These are phyloP conservation scores for Eubucco bourcierii DNA, from an alignment of 2,113 vertebrate species.

Conservation along the genomic window DNA sequence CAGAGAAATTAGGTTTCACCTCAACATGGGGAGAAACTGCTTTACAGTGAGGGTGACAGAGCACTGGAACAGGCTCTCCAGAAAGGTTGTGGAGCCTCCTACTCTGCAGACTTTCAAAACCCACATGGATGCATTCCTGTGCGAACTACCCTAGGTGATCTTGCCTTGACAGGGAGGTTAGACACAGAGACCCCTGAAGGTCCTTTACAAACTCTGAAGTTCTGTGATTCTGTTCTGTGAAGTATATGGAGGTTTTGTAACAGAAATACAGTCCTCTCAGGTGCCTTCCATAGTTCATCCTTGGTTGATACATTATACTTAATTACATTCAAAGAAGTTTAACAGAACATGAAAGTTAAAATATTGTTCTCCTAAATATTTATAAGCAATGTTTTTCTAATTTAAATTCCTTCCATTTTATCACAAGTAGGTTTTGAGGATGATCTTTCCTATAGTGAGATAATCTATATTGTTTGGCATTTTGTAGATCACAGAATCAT, in stretches of 20 bases:
- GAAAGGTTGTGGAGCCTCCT: too few species aligned
- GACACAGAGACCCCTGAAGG: too few species aligned
- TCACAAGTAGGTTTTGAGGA: background rate
- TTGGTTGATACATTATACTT: background rate
- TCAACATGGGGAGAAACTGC: too few species aligned
- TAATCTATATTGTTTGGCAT: background rate
- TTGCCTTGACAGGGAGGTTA: too few species aligned
- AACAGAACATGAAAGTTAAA: background rate
- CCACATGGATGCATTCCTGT: too few species aligned
- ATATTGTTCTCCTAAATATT: background rate
- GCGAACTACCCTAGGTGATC: too few species aligned
- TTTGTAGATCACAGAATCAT: background rate
- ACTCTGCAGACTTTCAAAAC: too few species aligned
- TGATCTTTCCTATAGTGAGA: background rate
- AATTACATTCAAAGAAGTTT: background rate
- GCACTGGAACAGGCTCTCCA: background rate
- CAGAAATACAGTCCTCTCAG: background rate
- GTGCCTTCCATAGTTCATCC: background rate
- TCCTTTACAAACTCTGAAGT: too few species aligned
- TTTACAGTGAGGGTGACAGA: too few species aligned
- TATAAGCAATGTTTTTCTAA: background rate
- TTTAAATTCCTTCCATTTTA: background rate
- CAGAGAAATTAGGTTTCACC: too few species aligned
- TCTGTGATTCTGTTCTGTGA: too few species aligned
- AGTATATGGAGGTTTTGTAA: background rate